phyloP scores from a whole-genome alignment of 1,140 invertebrate genomes.

The Penaeus indicus region DNA sequence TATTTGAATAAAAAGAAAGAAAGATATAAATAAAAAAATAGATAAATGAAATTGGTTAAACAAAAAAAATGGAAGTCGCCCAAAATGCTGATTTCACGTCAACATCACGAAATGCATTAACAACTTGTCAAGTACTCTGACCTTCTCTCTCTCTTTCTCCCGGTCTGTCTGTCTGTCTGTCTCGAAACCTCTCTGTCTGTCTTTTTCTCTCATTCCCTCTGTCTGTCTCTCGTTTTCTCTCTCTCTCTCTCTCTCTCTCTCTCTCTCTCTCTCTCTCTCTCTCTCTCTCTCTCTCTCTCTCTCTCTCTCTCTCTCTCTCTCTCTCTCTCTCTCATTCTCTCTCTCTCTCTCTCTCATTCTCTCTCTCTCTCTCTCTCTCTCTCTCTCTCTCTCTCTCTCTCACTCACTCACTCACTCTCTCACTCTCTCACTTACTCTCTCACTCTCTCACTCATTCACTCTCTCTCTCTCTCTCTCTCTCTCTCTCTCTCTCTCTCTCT shows the following conservation, averaged over 20 bases:
- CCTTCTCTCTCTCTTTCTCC: no score
- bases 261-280: neutral
- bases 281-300: constrained; percentile 28
- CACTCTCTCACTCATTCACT: neutral
- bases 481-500: no score
- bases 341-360: constrained; percentile 21
- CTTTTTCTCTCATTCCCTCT: no score
- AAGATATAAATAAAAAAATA: no score
- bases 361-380: constrained; percentile 28
- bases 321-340: constrained; percentile 9
- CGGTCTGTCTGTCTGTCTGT: no score
- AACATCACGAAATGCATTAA: neutral
- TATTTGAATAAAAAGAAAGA: no score
- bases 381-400: constrained; percentile 25
- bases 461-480: neutral
- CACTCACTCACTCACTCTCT: neutral
- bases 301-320: constrained; percentile 15
- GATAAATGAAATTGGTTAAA: no score
- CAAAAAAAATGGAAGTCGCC: no score
- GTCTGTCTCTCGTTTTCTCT: no score
- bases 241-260: neutral
- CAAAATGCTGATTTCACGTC: no score
- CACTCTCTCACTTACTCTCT: constrained; percentile 11
- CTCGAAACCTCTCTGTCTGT: no score
- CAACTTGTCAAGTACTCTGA: neutral